Conservation (phyloP, 53 echinoderm and acorn worm genomes). For the Arbacia lixula region DNA sequence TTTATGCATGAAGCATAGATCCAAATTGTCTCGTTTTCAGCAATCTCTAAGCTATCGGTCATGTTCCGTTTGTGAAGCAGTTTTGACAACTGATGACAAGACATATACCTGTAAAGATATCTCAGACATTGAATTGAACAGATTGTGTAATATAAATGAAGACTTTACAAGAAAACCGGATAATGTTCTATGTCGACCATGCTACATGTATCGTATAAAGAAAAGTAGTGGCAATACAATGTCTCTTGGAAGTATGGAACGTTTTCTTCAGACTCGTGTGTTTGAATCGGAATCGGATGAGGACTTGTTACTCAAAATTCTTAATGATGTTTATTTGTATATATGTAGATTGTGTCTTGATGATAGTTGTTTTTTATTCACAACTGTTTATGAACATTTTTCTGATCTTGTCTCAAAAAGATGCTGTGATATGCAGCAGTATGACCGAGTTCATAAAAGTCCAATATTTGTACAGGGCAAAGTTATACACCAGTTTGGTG, state of each 20-base stretch:
- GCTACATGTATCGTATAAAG: background rate
- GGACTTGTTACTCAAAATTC: slow-evolving; percentile 2
- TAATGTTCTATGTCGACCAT: slow-evolving; percentile 8
- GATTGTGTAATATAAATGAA: slow-evolving; percentile 28
- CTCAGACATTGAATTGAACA: background rate
- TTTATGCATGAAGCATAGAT: slow-evolving; percentile 12
- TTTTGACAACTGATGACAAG: background rate
- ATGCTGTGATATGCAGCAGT: background rate
- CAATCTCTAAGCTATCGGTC: slow-evolving; percentile 16
- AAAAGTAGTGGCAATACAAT: too few relatives aligned
- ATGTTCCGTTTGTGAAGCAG: slow-evolving; percentile 32
- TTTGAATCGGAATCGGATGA: slow-evolving; percentile 17
- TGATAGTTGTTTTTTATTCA: slow-evolving; percentile 32
- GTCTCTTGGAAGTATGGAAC: too few relatives aligned
- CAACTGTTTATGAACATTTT: slow-evolving; percentile 17
- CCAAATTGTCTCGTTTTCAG: slow-evolving; percentile 8
- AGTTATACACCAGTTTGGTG: slow-evolving; percentile 17
- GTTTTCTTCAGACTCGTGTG: too few relatives aligned
- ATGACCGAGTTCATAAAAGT: slow-evolving; percentile 4
- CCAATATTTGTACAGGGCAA: slow-evolving; percentile 1
- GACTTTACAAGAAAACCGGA: background rate
- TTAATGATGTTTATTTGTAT: slow-evolving; percentile 11
- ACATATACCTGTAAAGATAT: slow-evolving; percentile 10
- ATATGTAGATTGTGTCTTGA: slow-evolving; percentile 6
- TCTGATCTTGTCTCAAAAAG: background rate